These are phyloP conservation scores for Allacma fusca DNA, from an alignment of 2,888 invertebrate genomes.

Conservation along the genomic window DNA sequence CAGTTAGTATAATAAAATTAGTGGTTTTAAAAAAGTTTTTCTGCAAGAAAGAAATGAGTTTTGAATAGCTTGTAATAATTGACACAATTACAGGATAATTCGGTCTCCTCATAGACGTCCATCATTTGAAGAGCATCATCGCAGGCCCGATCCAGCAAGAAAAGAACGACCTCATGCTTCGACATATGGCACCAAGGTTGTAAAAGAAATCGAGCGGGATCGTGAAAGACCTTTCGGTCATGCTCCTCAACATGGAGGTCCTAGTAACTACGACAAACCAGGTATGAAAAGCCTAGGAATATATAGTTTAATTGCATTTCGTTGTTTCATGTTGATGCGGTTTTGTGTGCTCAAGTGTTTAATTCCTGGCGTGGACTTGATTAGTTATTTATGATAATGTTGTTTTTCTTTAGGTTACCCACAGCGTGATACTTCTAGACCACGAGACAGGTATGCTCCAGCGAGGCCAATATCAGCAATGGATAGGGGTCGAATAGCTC, in stretches of 20 bases:
- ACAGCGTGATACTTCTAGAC: constrained; percentile 36
- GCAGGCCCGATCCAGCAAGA: constrained; percentile 25
- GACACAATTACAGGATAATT: constrained; percentile 47
- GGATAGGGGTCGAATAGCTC: constrained; percentile 36
- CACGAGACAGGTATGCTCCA: constrained; percentile 58
- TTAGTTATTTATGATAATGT: too few relatives aligned
- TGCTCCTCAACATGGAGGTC: constrained; percentile 16
- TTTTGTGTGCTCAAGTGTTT: too few relatives aligned
- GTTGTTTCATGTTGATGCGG: constrained; percentile 29
- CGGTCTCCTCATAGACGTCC: constrained; percentile 54
- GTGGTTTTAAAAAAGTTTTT: neutral
- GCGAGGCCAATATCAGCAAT: constrained; percentile 38
- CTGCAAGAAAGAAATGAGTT: too few relatives aligned
- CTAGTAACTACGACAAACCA: constrained; percentile 39
- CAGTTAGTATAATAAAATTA: too few relatives aligned
- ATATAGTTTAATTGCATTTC: constrained; percentile 23
- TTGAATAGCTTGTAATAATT: too few relatives aligned
- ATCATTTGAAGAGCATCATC: constrained; percentile 50
- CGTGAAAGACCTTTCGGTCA: constrained; percentile 44
- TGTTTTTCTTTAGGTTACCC: constrained; percentile 39
- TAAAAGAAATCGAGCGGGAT: constrained; percentile 48
- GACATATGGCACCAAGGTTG: constrained; percentile 42
- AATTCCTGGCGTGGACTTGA: too few relatives aligned
- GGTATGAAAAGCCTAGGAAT: neutral
- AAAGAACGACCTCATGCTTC: constrained; percentile 38